Evolutionary conservation across 1,140 invertebrate genomes (phyloP), one percentile per base, ranked within the genome.

Genomic region (Macrobrachium rosenbergii): DNA sequence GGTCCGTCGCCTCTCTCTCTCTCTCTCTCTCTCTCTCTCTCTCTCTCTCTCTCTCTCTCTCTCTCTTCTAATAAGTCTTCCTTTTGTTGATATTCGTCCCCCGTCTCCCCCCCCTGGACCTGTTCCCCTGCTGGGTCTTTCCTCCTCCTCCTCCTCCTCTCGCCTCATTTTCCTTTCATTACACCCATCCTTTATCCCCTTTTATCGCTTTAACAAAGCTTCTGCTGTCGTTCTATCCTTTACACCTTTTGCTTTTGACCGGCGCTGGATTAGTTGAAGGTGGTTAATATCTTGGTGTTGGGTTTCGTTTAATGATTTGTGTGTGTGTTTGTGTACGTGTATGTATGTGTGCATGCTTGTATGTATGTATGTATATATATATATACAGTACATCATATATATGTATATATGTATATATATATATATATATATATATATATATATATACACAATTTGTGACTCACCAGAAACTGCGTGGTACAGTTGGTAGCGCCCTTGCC

Each of bases 141-240:
- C 37, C 28, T 76, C 73, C 37, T 37, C 72, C 72, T 75, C 72
- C 28, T 76, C 37, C 73, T 76, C 73, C 73, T 37, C 58, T 58
- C 14, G 7, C 10, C 37, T 45, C 16, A n/a, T 77, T 23, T 52
- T 43, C 37, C 43, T 77, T 52, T 52, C 52, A 37, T 37, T 37
- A 37, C 28, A 10, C 52, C 52, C 7, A 52, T 52, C 52, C 52
- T 52, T 58, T 17, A 45, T 77, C 75, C 59, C 11, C 16, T 43
- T 77, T 43, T 21, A 19, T 77, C 37, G 16, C 7, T 77, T 28
- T 77, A n/a, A 21, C 75, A n/a, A 45, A 58, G 28, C 11, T 28
- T 5, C 17, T 45, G 72, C 16, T 75, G 12, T 23, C 19, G 5
- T 14, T 75, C 23, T 37, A 75, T 14, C 16, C 17, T 75, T 75